Evolutionary conservation across 30 jellyfish, hydroid and myxozoan genomes (phyloP).

Genomic region (Aurelia aurita): DNA sequence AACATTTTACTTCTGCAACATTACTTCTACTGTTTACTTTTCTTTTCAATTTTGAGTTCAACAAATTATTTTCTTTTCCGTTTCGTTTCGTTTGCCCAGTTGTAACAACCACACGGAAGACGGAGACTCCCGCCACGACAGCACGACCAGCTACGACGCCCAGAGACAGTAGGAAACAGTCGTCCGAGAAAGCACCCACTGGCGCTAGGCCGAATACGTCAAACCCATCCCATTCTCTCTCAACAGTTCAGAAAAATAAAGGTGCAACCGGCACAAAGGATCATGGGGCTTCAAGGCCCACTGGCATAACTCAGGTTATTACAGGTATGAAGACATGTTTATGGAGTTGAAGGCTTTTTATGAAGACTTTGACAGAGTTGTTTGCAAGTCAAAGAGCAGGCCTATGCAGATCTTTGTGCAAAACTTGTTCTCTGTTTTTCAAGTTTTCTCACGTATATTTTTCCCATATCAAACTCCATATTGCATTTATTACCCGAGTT

Average conservation of each 20-base stretch:
- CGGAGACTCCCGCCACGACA: slow-evolving; percentile 3
- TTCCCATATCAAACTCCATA: too few relatives aligned
- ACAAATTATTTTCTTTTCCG: background rate
- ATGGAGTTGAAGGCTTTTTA: too few relatives aligned
- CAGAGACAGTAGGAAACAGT: background rate
- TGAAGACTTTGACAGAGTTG: too few relatives aligned
- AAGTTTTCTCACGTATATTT: too few relatives aligned
- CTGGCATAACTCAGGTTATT: background rate
- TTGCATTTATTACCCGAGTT: too few relatives aligned
- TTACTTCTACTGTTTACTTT: too few relatives aligned
- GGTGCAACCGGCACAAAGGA: background rate
- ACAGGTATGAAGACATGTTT: background rate
- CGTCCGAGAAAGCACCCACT: background rate
- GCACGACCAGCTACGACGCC: background rate
- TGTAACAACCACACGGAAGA: background rate
- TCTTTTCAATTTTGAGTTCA: background rate
- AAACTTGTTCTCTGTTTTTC: too few relatives aligned
- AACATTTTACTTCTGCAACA: too few relatives aligned
- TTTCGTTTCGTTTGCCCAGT: slow-evolving; percentile 9
- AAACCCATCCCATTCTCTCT: slow-evolving; percentile 7
- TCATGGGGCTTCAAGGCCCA: background rate
- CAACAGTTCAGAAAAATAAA: slow-evolving; percentile 3
- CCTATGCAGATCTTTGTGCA: too few relatives aligned
- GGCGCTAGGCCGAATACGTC: background rate
- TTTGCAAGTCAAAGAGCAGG: too few relatives aligned